phyloP scores from a whole-genome alignment of 2,888 invertebrate species.

The Ichneumoninae sp. region DNA sequence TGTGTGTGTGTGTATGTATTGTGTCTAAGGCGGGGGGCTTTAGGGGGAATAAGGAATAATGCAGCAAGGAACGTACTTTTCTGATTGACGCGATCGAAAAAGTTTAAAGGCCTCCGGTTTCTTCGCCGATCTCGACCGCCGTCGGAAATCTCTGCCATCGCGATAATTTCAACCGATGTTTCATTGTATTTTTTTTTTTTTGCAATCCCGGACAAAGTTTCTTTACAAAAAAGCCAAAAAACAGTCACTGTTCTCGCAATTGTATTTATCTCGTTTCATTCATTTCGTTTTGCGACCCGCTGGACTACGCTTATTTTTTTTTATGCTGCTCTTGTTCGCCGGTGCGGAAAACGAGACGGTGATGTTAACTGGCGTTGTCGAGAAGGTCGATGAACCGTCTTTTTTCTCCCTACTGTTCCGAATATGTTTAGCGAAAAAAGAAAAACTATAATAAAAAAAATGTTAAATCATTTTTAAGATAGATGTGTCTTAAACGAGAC shows the following conservation, averaged over 20 bases:
- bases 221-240: background rate
- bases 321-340: background rate
- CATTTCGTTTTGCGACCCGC: conserved; percentile 1
- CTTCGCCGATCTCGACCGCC: background rate
- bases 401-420: background rate
- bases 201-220: conserved; percentile 19
- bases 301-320: conserved; percentile 14
- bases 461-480: background rate
- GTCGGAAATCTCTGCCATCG: background rate
- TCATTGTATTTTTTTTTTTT: background rate
- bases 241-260: conserved; percentile 4
- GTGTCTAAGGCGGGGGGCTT: background rate
- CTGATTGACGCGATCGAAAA: conserved; percentile 4
- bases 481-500: conserved; percentile 38
- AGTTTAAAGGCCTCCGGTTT: background rate
- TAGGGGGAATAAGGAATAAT: conserved; percentile 28
- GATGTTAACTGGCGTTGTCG: conserved; percentile 3
- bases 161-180: conserved; percentile 2
- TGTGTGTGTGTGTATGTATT: conserved; percentile 15
- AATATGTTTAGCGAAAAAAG: conserved; percentile 1
- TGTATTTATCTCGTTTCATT: conserved; percentile 14
- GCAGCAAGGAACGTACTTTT: conserved; percentile 60
- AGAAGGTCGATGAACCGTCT: conserved; percentile 1
- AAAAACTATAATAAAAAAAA: background rate
- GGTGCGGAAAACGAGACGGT: background rate